Evolutionary conservation across 2,113 vertebrate species (phyloP).

Genomic region (Melozone crissalis): DNA sequence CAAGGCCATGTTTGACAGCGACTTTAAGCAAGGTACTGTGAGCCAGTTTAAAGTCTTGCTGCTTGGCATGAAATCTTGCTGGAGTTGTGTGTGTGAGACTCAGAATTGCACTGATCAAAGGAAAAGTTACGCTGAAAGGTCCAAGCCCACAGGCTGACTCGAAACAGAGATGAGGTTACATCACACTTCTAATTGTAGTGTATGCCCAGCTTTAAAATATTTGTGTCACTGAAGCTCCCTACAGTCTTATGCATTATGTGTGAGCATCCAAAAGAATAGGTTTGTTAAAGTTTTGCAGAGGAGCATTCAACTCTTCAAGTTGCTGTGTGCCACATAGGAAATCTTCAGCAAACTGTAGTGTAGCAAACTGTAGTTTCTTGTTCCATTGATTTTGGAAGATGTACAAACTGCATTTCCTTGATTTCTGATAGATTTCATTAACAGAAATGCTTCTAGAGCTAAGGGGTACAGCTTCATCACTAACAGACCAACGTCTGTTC

Average conservation of each 20-base stretch:
- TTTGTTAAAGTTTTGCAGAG: not conserved
- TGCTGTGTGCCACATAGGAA: not conserved
- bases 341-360: not conserved
- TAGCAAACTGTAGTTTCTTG: not conserved
- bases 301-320: not conserved
- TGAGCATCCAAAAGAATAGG: not conserved
- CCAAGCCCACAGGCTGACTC: not conserved
- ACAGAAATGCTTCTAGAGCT: not conserved
- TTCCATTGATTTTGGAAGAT: not conserved
- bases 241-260: not conserved
- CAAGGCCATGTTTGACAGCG: conserved; percentile 98
- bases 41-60: not conserved
- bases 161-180: not conserved
- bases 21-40: conserved; percentile 90
- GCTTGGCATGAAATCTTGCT: not conserved
- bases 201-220: not conserved
- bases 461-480: not conserved
- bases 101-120: not conserved
- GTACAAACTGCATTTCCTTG: not conserved
- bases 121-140: not conserved
- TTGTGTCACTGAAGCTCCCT: not conserved
- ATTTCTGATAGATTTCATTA: not conserved
- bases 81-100: not conserved
- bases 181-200: not conserved
- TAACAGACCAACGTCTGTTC: not conserved